Percentiles rank a stretch among this genome's conserved stretches.
These are phyloP conservation scores for Equus quagga DNA, from an alignment of 2,113 vertebrate species.

Conservation along the genomic window DNA sequence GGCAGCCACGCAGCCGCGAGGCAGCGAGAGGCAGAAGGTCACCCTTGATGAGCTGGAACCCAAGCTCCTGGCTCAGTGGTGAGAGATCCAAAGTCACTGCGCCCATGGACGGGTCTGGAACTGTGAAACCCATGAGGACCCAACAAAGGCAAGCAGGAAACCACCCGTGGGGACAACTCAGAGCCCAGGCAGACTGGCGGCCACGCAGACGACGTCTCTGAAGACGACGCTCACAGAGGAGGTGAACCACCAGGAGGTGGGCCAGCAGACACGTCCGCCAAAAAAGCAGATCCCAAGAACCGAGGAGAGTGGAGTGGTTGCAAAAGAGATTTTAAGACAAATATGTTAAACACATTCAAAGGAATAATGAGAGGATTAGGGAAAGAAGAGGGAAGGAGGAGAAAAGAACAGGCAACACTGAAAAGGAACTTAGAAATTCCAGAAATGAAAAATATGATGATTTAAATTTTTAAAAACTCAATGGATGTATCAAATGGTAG, in stretches of 20 bases:
- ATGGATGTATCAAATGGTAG: neutral
- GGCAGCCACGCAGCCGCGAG: neutral
- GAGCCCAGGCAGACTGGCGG: neutral
- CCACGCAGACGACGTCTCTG: neutral
- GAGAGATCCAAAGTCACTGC: neutral
- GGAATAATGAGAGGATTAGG: neutral
- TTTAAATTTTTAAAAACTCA: neutral
- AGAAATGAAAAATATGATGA: neutral
- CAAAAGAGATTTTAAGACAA: neutral
- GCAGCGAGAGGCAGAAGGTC: neutral
- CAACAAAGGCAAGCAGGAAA: neutral
- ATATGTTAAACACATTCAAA: neutral
- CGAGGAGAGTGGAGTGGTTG: accelerated
- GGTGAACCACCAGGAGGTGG: no score
- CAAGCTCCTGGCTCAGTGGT: neutral
- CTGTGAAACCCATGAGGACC: neutral
- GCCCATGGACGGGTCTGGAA: neutral
- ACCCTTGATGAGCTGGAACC: neutral
- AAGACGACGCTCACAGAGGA: neutral
- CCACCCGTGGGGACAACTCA: neutral
- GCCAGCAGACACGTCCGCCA: neutral
- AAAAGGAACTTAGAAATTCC: neutral
- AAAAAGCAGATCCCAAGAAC: no score
- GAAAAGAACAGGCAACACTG: neutral
- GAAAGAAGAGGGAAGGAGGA: neutral